Percentiles rank a stretch among this genome's conserved stretches.
These are phyloP conservation scores for Micoletzkya japonica DNA, from an alignment of 2,888 invertebrate genomes.

Conservation along the genomic window DNA sequence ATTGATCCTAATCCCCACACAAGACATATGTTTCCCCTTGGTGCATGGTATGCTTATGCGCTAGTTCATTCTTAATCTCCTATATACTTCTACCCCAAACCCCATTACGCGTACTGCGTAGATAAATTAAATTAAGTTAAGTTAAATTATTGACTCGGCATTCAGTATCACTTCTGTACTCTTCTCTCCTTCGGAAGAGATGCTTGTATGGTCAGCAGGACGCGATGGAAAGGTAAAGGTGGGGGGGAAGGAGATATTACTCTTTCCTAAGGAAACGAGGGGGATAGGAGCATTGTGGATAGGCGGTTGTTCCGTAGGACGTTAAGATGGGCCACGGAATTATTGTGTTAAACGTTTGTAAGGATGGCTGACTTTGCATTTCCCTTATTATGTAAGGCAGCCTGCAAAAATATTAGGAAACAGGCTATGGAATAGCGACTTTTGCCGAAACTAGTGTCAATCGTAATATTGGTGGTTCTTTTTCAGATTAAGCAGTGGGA, in stretches of 20 bases:
- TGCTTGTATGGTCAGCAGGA: conserved; percentile 83
- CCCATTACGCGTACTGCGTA: too few species aligned
- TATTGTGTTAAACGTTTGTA: too few species aligned
- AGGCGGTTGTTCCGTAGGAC: too few species aligned
- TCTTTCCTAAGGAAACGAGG: neutral
- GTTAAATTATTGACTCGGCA: neutral
- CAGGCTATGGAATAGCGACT: neutral
- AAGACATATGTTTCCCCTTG: too few species aligned
- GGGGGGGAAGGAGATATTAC: neutral
- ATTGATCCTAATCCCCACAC: neutral
- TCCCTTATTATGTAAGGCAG: neutral
- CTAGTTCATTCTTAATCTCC: too few species aligned
- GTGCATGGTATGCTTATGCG: too few species aligned
- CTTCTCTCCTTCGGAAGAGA: conserved; percentile 83
- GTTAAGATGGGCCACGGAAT: too few species aligned
- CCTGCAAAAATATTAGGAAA: neutral
- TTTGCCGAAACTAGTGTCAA: neutral
- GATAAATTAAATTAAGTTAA: too few species aligned
- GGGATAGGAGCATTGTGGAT: neutral
- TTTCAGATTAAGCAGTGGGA: conserved; percentile 88
- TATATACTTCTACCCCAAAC: too few species aligned
- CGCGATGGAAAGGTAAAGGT: neutral
- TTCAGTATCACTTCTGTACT: conserved; percentile 68
- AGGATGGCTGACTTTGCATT: too few species aligned
- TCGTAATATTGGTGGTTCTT: neutral